Evolutionary conservation across 2,888 invertebrate genomes (phyloP).

Genomic region (Drosophila peninsularis): DNA sequence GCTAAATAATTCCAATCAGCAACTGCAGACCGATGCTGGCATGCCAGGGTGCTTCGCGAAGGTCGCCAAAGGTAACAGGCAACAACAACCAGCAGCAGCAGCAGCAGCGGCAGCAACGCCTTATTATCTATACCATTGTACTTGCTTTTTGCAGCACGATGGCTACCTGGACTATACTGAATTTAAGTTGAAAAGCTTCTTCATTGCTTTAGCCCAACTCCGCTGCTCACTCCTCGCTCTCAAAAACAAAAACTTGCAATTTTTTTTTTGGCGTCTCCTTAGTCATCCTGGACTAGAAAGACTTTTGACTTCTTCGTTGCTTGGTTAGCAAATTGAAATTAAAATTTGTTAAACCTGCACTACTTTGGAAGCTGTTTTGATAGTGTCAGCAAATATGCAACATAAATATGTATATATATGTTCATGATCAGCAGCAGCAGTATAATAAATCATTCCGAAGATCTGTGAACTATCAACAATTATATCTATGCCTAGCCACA

Average conservation of each 20-base stretch:
- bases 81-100: slow-evolving; percentile 13
- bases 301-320: slow-evolving; percentile 51
- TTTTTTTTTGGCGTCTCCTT: slow-evolving; percentile 43
- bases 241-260: slow-evolving; percentile 30
- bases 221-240: not conserved
- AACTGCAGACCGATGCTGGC: slow-evolving; percentile 45
- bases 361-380: not conserved
- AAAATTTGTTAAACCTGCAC: slow-evolving; percentile 50
- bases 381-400: not conserved
- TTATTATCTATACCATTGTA: slow-evolving; percentile 76
- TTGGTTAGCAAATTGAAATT: slow-evolving; percentile 62
- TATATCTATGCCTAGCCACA: no score
- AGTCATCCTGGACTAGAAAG: slow-evolving; percentile 31
- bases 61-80: slow-evolving; percentile 70
- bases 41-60: slow-evolving; percentile 37
- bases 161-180: slow-evolving; percentile 6
- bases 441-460: no score
- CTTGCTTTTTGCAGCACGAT: slow-evolving; percentile 35
- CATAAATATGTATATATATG: not conserved
- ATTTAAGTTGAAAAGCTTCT: slow-evolving; percentile 7
- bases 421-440: no score
- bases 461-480: no score
- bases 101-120: slow-evolving; percentile 35
- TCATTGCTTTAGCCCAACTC: not conserved
- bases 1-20: slow-evolving; percentile 74